phyloP scores from a whole-genome alignment of 2,797 vertebrate species.

The Astyanax mexicanus region DNA sequence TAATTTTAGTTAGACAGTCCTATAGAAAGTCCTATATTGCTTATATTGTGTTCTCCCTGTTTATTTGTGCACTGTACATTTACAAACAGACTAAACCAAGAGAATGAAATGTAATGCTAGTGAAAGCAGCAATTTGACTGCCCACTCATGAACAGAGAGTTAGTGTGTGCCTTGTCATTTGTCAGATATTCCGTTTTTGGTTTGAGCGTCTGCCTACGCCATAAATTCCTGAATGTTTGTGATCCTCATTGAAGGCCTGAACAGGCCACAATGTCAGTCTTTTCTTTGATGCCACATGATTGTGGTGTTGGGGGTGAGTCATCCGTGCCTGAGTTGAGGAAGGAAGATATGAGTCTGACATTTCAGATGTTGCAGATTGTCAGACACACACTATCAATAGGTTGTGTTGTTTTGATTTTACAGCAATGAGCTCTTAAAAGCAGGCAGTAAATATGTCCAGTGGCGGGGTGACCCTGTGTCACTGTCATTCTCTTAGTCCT shows the following conservation, averaged over 20 bases:
- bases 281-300: conserved; percentile 67
- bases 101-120: neutral
- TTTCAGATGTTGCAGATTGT: conserved; percentile 58
- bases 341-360: conserved; percentile 60
- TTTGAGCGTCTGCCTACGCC: conserved; percentile 58
- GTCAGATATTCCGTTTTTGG: conserved; percentile 62
- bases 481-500: neutral
- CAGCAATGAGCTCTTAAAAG: conserved; percentile 34
- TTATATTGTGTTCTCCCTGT: neutral
- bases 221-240: conserved; percentile 66
- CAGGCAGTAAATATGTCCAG: conserved; percentile 26
- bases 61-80: neutral
- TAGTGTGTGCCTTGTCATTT: conserved; percentile 44
- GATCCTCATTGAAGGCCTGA: conserved; percentile 60
- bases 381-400: conserved; percentile 54
- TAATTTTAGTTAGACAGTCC: too few species aligned
- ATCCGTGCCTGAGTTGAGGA: conserved; percentile 50
- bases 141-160: neutral
- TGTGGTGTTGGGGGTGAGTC: conserved; percentile 70
- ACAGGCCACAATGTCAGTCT: conserved; percentile 55
- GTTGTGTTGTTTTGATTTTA: conserved; percentile 51
- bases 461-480: neutral
- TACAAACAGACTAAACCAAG: neutral
- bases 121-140: conserved; percentile 6
- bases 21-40: too few species aligned